Conservation (phyloP, 2,888 invertebrate species). For the Plutella xylostella region DNA sequence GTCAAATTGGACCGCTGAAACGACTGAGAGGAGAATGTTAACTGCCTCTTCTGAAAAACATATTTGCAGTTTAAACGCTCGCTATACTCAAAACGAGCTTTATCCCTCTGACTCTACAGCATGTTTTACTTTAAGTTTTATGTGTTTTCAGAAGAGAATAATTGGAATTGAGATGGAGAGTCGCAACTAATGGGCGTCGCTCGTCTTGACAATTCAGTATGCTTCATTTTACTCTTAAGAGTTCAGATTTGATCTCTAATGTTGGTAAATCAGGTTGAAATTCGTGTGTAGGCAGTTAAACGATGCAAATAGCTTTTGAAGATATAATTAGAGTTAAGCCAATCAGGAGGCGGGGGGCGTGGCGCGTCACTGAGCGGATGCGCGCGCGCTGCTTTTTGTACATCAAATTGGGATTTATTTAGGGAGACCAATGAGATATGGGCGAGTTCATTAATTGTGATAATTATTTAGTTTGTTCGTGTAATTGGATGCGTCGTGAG, state of each 20-base stretch:
- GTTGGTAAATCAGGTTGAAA: slow-evolving; percentile 5
- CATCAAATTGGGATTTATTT: slow-evolving; percentile 58
- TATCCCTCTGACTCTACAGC: slow-evolving; percentile 23
- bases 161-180: slow-evolving; percentile 61
- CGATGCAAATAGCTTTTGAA: slow-evolving; percentile 61
- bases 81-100: slow-evolving; percentile 15
- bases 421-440: slow-evolving; percentile 49
- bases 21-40: slow-evolving; percentile 49
- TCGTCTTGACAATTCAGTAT: slow-evolving; percentile 6
- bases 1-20: slow-evolving; percentile 59
- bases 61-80: slow-evolving; percentile 25
- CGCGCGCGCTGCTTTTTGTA: slow-evolving; percentile 36
- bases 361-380: slow-evolving; percentile 25
- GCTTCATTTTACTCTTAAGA: background rate
- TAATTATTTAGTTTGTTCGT: slow-evolving; percentile 64
- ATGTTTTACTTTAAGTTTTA: slow-evolving; percentile 24
- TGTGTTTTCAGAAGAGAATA: slow-evolving; percentile 35
- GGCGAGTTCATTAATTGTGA: slow-evolving; percentile 58
- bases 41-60: slow-evolving; percentile 54
- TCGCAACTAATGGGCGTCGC: slow-evolving; percentile 61
- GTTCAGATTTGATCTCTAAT: background rate
- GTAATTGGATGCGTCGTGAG: slow-evolving; percentile 56
- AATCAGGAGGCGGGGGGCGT: slow-evolving; percentile 51
- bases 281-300: slow-evolving; percentile 32
- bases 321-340: slow-evolving; percentile 62